phyloP scores from a whole-genome alignment of 37 sponge, comb jelly and placozoan species.

The Chondrosia reniformis region DNA sequence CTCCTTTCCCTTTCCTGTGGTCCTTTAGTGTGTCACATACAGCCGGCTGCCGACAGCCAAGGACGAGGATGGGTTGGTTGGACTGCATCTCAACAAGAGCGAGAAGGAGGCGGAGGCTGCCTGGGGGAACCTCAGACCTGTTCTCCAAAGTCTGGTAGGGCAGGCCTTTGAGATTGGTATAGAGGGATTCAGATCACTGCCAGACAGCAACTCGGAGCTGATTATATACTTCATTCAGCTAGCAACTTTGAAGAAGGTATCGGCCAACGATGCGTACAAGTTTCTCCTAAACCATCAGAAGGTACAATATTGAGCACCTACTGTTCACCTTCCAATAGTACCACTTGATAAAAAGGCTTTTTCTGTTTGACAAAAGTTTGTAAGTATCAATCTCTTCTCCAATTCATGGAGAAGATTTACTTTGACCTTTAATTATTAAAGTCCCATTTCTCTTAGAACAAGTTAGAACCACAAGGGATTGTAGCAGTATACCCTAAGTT shows the following conservation, averaged over 20 bases:
- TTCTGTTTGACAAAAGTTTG: neutral
- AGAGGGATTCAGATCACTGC: conserved; percentile 63
- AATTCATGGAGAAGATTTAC: too few species aligned
- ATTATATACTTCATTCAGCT: conserved; percentile 71
- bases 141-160: conserved; percentile 17
- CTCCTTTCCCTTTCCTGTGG: neutral
- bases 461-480: conserved; percentile 32
- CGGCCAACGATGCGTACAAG: conserved; percentile 62
- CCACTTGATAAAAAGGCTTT: conserved; percentile 18
- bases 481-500: conserved; percentile 47
- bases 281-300: conserved; percentile 49
- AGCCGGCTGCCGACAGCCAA: conserved; percentile 59
- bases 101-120: conserved; percentile 39
- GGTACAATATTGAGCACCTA: too few species aligned
- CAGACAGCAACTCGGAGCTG: conserved; percentile 74
- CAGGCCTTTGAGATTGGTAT: conserved; percentile 42
- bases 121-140: conserved; percentile 24
- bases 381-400: neutral
- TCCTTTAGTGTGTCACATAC: conserved; percentile 62
- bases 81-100: conserved; percentile 60
- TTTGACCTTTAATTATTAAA: too few species aligned
- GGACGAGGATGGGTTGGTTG: conserved; percentile 89
- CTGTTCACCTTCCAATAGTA: too few species aligned
- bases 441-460: too few species aligned
- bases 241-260: conserved; percentile 53